Evolutionary conservation across 1,140 invertebrate species (phyloP), one percentile per base, ranked within the genome.

Genomic region (Drosophila equinoxialis): DNA sequence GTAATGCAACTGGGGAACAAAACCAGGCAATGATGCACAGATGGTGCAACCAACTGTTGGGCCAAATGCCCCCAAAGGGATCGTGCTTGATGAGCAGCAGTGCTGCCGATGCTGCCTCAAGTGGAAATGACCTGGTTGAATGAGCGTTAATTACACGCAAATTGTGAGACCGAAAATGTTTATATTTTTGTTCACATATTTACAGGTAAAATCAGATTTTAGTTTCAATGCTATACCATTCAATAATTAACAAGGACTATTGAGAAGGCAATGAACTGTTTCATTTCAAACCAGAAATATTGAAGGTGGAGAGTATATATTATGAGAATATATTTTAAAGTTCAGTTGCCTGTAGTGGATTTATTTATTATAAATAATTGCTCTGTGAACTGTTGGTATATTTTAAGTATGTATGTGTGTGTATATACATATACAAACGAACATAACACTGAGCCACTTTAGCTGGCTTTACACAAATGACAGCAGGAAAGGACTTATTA

Each of bases 31-130:
- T 65, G 68, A 61, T 63, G 74, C 65, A 68, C 82, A 76, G 75
- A 68, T 86, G 68, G 17, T 77, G 68, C 79, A 86, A 86, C 82
- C 82, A 86, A 86, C 82, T 86, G 82, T 86, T 86, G 82, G 71
- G 71, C 69, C 65, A 74, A 64, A 60, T 60, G 11, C 72, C 51
- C 45, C 45, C 45, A 51, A 3, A 23, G 20, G 45, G 45, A 57
- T 61, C 65, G 60, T 64, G 65, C 41, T 30, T 70, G 74, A 69
- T 23, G 73, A 75, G 59, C 30, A 33, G 60, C 60, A n/a, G 17
- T 5, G 14, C 33, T 37, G 51, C 65, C 6, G 37, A 33, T 37
- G 48, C 65, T 11, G 37, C 39, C 57, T 62, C 70, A 57, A 60
- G 55, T 39, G 65, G 74, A 72, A 69, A 68, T 64, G 72, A 76